Conservation (phyloP, 2,888 invertebrate genomes). For the Lysandra bellargus region DNA sequence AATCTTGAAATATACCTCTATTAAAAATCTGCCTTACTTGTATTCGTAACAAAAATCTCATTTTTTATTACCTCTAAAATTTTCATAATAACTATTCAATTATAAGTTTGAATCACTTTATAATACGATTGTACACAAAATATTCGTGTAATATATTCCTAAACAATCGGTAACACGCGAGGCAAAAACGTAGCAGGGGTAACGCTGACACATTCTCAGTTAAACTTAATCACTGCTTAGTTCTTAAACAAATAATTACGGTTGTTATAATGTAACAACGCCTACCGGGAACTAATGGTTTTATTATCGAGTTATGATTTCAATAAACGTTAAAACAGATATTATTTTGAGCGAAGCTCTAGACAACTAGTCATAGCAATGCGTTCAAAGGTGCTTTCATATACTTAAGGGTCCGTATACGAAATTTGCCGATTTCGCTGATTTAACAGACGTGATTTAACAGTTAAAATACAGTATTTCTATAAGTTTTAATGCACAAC, state of each 20-base stretch:
- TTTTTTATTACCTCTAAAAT: background rate
- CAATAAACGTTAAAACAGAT: background rate
- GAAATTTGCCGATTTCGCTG: no score
- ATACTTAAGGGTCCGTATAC: no score
- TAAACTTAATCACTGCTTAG: slow-evolving; percentile 25
- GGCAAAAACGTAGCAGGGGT: slow-evolving; percentile 3
- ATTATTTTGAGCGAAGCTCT: background rate
- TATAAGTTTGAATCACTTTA: background rate
- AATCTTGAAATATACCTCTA: no score
- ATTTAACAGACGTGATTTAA: no score
- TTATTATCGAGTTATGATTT: slow-evolving; percentile 6
- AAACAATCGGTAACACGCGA: slow-evolving; percentile 24
- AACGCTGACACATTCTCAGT: slow-evolving; percentile 19
- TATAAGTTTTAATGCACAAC: no score
- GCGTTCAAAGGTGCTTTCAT: background rate
- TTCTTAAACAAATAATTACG: slow-evolving; percentile 24
- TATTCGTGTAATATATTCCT: slow-evolving; percentile 27
- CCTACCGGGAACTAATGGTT: slow-evolving; percentile 3
- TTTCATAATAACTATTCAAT: background rate
- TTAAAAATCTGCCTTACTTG: no score
- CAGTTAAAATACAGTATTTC: no score
- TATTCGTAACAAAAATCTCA: background rate
- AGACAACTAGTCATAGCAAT: background rate
- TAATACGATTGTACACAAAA: slow-evolving; percentile 14
- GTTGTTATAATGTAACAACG: slow-evolving; percentile 15